phyloP scores from a whole-genome alignment of 1,140 invertebrate genomes.

The roundworm (Caenorhabditis elegans) region DNA sequence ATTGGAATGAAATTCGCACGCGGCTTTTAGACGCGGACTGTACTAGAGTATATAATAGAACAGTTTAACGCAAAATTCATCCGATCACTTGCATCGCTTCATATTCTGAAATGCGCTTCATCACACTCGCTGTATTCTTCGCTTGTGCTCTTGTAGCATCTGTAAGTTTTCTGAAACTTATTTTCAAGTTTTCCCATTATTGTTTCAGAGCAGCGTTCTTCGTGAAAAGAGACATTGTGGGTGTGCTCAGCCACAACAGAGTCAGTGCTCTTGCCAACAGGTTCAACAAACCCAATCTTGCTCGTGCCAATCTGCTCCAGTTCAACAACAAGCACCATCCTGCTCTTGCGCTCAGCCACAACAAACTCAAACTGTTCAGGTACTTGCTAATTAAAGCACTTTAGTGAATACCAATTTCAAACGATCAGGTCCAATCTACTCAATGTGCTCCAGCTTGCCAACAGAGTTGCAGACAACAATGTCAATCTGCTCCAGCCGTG shows the following conservation, averaged over 20 bases:
- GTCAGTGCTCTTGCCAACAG: conserved; percentile 32
- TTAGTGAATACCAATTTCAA: too few species aligned
- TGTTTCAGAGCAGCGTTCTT: conserved; percentile 35
- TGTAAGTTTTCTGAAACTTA: not conserved
- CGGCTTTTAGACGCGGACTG: too few species aligned
- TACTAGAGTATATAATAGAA: too few species aligned
- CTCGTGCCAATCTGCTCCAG: conserved; percentile 23
- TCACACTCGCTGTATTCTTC: not conserved
- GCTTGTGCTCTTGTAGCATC: conserved; percentile 5
- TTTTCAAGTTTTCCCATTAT: not conserved
- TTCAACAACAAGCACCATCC: conserved; percentile 13
- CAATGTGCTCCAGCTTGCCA: conserved; percentile 40
- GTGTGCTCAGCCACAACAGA: conserved; percentile 35
- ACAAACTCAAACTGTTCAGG: conserved; percentile 36
- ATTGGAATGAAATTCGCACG: too few species aligned
- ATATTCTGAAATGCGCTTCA: not conserved
- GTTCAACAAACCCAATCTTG: conserved; percentile 23
- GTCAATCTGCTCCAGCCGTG: not conserved
- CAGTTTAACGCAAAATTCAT: too few species aligned
- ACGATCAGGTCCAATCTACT: conserved; percentile 26
- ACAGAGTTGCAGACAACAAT: conserved; percentile 35
- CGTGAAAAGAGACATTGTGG: conserved; percentile 49
- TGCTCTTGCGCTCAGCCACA: conserved; percentile 40
- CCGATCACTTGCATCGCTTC: not conserved
- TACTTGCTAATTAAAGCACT: too few species aligned